A percentile compares a stretch with the other conserved stretches of the same genome.
Conservation (phyloP, 1,140 invertebrate species). For the Arctopsyche grandis region DNA sequence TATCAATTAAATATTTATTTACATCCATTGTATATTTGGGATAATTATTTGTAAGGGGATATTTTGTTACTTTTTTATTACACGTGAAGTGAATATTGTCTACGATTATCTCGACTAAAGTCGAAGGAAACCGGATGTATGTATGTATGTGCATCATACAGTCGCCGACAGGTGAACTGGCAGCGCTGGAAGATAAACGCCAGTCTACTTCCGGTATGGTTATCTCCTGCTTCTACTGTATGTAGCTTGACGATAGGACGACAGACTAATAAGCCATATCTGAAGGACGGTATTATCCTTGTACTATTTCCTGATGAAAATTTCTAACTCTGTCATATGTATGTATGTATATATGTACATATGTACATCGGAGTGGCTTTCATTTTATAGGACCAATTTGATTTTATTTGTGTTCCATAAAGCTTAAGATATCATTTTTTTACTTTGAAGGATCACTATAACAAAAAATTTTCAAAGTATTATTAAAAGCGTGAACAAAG, state of each 20-base stretch:
- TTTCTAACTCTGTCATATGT: neutral
- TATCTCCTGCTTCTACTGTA: conserved; percentile 26
- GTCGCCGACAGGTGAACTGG: conserved; percentile 47
- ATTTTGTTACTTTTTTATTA: neutral
- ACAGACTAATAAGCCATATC: neutral
- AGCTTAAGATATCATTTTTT: too few relatives aligned
- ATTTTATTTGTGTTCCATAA: too few relatives aligned
- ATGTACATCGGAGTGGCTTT: neutral
- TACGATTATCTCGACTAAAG: conserved; percentile 39
- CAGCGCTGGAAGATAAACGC: conserved; percentile 46
- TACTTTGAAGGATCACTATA: too few relatives aligned
- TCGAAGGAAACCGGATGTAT: conserved; percentile 45
- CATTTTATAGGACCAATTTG: too few relatives aligned
- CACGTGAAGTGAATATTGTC: neutral
- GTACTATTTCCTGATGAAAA: neutral
- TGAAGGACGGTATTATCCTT: conserved; percentile 11
- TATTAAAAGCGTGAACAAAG: too few relatives aligned
- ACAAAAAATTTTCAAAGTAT: too few relatives aligned
- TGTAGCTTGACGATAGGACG: neutral
- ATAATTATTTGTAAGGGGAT: neutral
- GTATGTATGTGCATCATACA: conserved; percentile 22
- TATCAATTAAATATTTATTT: too few relatives aligned
- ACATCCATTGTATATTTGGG: too few relatives aligned
- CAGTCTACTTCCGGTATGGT: conserved; percentile 39
- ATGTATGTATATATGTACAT: neutral